Evolutionary conservation across 2,113 vertebrate species (phyloP), one percentile per base, ranked within the genome.

Genomic region (Arvicanthis niloticus): DNA sequence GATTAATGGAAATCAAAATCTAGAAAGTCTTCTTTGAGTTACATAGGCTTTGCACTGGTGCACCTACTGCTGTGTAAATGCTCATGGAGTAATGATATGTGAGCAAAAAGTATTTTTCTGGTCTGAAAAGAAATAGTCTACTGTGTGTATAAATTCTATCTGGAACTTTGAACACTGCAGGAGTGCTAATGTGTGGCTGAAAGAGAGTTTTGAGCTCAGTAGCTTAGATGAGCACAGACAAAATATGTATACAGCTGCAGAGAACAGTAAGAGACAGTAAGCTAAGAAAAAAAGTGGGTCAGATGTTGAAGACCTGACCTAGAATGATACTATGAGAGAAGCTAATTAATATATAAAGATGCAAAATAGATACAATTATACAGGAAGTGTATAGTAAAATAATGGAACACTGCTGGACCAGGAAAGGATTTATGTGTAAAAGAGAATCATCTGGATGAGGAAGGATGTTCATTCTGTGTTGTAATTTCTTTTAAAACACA

Each of bases 1-100:
- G 26, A 1, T 68, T 88, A 96, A 56, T 81, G n/a, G 87, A 89
- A 98, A 97, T 68, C 45, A 97, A 73, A 97, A 96, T 90, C 26
- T 80, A 72, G 29, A 89, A 96, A 77, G 26, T 88, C 29, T 78
- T 67, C 8, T 76, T 87, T 77, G 86, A 89, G 19, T 73, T 88
- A n/a, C 34, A 17, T 0, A 76, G 37, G 12, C 24, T 26, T 89
- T 34, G 77, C 40, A 78, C 29, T 62, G 40, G 76, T 42, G 13
- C 6, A 22, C 3, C 65, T 76, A 65, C 51, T 81, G 13, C 10
- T 11, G 56, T 21, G 10, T 75, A 48, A 40, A 93, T 42, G 34
- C 80, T 34, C 31, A 8, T 56, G 31, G 8, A 48, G 7, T 3
- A n/a, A 31, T 29, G 1, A 15, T 16, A 34, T 85, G 15, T 45